Evolutionary conservation across 2,888 invertebrate genomes (phyloP).

Genomic region (Cerastis rubricosa): DNA sequence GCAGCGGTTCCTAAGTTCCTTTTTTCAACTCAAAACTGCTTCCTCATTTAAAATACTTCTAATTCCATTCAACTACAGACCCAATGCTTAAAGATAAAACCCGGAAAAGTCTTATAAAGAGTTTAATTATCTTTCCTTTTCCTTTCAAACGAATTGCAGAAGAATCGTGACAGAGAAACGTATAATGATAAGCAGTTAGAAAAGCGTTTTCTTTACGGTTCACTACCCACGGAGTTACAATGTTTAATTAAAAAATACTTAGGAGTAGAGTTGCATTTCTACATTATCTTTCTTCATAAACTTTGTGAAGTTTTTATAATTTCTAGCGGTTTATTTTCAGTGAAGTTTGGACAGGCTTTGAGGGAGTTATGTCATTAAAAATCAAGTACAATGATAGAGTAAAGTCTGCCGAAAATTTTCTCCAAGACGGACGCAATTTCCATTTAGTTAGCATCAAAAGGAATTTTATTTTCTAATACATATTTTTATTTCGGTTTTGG

Average conservation of each 20-base stretch:
- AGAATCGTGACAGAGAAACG: slow-evolving; percentile 3
- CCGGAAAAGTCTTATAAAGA: not conserved
- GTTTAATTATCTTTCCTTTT: slow-evolving; percentile 22
- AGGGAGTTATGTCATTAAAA: slow-evolving; percentile 4
- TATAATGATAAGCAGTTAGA: slow-evolving; percentile 41
- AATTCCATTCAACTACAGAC: not conserved
- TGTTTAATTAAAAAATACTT: slow-evolving; percentile 46
- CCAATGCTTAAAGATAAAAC: not conserved
- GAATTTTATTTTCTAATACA: not conserved
- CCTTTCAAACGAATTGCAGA: slow-evolving; percentile 15
- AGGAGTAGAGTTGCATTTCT: slow-evolving; percentile 26
- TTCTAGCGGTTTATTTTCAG: slow-evolving; percentile 25
- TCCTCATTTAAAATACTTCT: not conserved
- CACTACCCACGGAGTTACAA: slow-evolving; percentile 29
- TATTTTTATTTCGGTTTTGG: not conserved
- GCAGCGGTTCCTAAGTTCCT: not conserved
- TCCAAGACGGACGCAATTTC: not conserved
- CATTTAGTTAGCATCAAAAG: not conserved
- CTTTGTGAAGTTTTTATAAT: slow-evolving; percentile 39
- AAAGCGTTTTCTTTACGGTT: slow-evolving; percentile 37
- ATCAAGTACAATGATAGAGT: not conserved
- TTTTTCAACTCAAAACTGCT: not conserved
- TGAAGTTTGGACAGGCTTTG: slow-evolving; percentile 19
- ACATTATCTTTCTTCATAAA: slow-evolving; percentile 35
- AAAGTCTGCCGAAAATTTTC: slow-evolving; percentile 9